Evolutionary conservation across 2,113 vertebrate genomes (phyloP).

Genomic region (Semnornis frantzii): DNA sequence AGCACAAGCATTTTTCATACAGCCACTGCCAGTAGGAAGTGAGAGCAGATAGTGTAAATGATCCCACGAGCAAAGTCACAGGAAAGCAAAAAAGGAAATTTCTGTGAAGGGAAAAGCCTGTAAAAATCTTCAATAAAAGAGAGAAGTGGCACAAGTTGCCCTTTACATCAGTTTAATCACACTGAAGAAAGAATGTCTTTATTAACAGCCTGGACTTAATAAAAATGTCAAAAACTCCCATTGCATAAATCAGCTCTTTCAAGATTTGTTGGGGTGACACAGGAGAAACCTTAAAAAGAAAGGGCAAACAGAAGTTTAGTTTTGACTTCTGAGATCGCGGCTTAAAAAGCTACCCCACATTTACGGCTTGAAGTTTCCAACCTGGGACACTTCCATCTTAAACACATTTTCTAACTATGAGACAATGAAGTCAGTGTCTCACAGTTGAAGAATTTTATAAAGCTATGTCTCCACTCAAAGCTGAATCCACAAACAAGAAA

Average conservation of each 20-base stretch:
- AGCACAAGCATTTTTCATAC: not conserved
- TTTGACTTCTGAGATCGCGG: not conserved
- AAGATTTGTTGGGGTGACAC: not conserved
- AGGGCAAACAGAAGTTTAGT: slow-evolving; percentile 19
- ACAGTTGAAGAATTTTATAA: not conserved
- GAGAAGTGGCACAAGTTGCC: not conserved
- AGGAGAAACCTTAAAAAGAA: not conserved
- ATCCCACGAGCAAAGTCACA: not conserved
- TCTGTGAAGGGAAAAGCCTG: no score
- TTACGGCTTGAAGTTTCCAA: not conserved
- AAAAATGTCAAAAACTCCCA: slow-evolving; percentile 21
- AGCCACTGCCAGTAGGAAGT: not conserved
- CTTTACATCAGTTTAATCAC: not conserved
- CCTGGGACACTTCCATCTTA: not conserved
- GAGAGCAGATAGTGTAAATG: not conserved
- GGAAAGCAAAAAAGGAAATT: not conserved
- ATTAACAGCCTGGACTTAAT: slow-evolving; percentile 8
- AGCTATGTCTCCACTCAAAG: not conserved
- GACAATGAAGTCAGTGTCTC: slow-evolving; percentile 28
- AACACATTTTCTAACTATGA: not conserved
- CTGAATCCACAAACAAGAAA: slow-evolving; percentile 12
- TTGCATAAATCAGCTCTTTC: not conserved
- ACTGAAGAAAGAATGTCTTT: not conserved
- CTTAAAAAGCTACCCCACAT: not conserved
- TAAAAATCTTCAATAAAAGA: not conserved